Evolutionary conservation across 2,113 vertebrate species (phyloP), one percentile per base, ranked within the genome.

Genomic region (Pomatostomus ruficeps): DNA sequence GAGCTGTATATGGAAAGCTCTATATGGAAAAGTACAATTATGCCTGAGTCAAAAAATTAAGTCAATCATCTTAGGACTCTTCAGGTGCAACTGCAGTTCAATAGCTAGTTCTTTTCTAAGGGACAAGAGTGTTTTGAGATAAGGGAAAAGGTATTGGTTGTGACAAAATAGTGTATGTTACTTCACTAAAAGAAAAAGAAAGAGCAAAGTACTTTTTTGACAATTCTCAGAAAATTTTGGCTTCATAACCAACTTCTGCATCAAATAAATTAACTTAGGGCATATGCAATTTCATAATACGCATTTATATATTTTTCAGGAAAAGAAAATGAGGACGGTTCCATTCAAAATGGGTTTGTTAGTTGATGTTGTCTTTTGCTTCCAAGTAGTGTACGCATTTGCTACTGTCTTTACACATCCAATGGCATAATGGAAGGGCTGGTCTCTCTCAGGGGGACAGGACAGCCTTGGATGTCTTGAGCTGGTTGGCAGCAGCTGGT

Each of bases 341-440:
- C 19, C 5, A 9, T 61, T 57, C 59, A 42, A 25, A 73, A 35
- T 4, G 4, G 0, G 1, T 73, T 66, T 61, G 57, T 58, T 36
- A 6, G 23, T 6, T 54, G 22, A 46, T 66, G 3, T 9, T 1
- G 0, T 15, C 9, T 62, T 85, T 84, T 59, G 12, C 28, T 61
- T 58, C 10, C 40, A 91, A 59, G 3, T 18, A 75, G 29, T 10
- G 11, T 14, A 29, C 2, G 2, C 3, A 74, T 77, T n/a, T 71
- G 4, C 7, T 65, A 18, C 19, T 4, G 3, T 14, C 6, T 5
- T 29, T 28, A 35, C 1, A 23, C 8, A 6, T 18, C 10, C 2
- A 4, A 13, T 2, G 3, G 5, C 2, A 5, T 10, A 62, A 7
- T 3, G 11, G 4, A 9, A 46, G 12, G 10, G 4, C 28, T 55